phyloP scores from a whole-genome alignment of 2,888 invertebrate genomes.

The Drosophila buzzatii region DNA sequence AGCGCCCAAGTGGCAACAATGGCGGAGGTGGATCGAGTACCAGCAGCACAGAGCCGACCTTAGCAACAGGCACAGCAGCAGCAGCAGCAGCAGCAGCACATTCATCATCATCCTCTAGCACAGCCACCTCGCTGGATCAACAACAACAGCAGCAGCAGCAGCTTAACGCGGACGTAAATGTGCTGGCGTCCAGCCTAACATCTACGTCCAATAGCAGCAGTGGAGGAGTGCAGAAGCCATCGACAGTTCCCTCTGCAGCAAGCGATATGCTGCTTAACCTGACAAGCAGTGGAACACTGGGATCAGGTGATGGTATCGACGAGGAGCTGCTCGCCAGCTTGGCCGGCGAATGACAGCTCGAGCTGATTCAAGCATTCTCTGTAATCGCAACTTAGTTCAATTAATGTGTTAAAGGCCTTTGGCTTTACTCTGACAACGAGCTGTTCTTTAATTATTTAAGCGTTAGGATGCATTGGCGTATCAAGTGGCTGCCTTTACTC shows the following conservation, averaged over 20 bases:
- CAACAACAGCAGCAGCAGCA: slow-evolving; percentile 24
- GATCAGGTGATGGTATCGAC: slow-evolving; percentile 62
- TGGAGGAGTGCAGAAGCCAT: slow-evolving; percentile 14
- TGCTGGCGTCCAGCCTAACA: slow-evolving; percentile 16
- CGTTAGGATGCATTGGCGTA: background rate
- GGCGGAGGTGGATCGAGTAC: slow-evolving; percentile 29
- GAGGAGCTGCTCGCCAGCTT: slow-evolving; percentile 72
- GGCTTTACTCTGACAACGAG: slow-evolving; percentile 4
- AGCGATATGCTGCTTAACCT: slow-evolving; percentile 49
- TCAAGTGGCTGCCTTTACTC: slow-evolving; percentile 16
- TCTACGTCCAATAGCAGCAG: slow-evolving; percentile 23
- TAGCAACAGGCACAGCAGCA: slow-evolving; percentile 6
- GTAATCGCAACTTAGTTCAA: slow-evolving; percentile 28
- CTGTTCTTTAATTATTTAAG: slow-evolving; percentile 12
- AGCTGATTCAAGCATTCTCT: slow-evolving; percentile 7
- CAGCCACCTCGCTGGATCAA: slow-evolving; percentile 25
- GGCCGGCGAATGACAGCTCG: slow-evolving; percentile 72
- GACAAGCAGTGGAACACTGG: slow-evolving; percentile 22
- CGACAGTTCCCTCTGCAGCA: slow-evolving; percentile 15
- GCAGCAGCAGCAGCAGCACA: background rate
- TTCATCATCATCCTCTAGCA: slow-evolving; percentile 20
- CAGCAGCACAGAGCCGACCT: slow-evolving; percentile 35
- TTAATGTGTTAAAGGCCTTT: slow-evolving; percentile 9
- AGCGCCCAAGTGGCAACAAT: slow-evolving; percentile 74
- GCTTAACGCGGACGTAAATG: slow-evolving; percentile 13